Evolutionary conservation across 1,140 invertebrate genomes (phyloP).

Genomic region (Pogonomyrmex californicus): DNA sequence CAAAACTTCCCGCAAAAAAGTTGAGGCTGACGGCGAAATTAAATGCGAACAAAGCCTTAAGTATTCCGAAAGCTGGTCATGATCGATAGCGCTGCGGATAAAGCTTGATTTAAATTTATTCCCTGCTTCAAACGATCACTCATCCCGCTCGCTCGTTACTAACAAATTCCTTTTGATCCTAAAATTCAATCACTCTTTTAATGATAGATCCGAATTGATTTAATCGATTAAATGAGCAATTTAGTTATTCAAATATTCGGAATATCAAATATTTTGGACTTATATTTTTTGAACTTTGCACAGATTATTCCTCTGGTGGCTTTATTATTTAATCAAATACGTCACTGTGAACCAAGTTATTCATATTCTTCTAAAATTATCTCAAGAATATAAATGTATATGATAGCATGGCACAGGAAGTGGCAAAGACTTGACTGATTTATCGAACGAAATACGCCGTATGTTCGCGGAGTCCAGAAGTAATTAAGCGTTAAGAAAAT

Average conservation of each 20-base stretch:
- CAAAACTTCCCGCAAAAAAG: conserved; percentile 35
- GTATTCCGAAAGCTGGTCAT: conserved; percentile 45
- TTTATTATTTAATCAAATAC: background rate
- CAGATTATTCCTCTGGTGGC: background rate
- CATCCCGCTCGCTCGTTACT: conserved; percentile 38
- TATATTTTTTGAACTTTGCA: background rate
- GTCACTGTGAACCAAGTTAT: background rate
- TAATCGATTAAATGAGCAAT: conserved; percentile 29
- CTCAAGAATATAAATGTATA: too few relatives aligned
- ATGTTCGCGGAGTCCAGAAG: conserved; percentile 34
- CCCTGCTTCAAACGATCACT: conserved; percentile 41
- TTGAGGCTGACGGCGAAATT: conserved; percentile 38
- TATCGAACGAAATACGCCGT: conserved; percentile 40
- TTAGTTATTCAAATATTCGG: background rate
- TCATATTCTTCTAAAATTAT: background rate
- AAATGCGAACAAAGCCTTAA: conserved; percentile 47
- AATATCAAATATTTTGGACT: background rate
- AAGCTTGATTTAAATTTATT: conserved; percentile 60
- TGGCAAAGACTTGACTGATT: conserved; percentile 5
- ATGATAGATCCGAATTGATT: conserved; percentile 32
- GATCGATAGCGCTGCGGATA: conserved; percentile 53
- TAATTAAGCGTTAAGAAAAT: conserved; percentile 65
- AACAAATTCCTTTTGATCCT: conserved; percentile 37
- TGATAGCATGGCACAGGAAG: background rate
- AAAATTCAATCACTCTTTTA: conserved; percentile 52